A percentile compares a stretch with the other conserved stretches of the same genome.
These are phyloP conservation scores for Potamarius usumacintae DNA, from an alignment of 2,113 vertebrate genomes.

Conservation along the genomic window DNA sequence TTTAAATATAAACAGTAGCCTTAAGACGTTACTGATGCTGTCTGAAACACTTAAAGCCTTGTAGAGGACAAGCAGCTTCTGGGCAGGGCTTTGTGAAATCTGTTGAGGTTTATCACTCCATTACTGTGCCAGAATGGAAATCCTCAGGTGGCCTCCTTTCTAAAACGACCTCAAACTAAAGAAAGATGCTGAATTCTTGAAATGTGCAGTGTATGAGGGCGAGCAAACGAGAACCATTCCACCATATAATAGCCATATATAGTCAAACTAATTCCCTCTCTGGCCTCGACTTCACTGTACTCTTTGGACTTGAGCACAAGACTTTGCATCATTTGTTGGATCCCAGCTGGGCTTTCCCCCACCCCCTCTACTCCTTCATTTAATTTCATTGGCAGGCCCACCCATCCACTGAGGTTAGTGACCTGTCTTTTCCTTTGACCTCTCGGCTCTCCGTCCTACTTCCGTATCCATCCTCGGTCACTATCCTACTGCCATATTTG, in stretches of 20 bases:
- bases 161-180: slow-evolving; percentile 20
- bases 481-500: too few relatives aligned
- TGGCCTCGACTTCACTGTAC: not conserved
- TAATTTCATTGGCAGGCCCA: too few relatives aligned
- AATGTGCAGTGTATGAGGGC: not conserved
- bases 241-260: slow-evolving; percentile 36
- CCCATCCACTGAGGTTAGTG: not conserved
- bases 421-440: not conserved
- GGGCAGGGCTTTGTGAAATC: slow-evolving; percentile 25
- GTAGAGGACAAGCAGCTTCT: slow-evolving; percentile 16
- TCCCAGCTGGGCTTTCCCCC: not conserved
- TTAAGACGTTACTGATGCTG: not conserved
- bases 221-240: not conserved
- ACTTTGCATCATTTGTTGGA: not conserved
- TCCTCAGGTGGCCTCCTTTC: slow-evolving; percentile 33
- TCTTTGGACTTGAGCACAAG: not conserved
- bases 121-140: slow-evolving; percentile 34
- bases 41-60: slow-evolving; percentile 1
- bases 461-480: too few relatives aligned
- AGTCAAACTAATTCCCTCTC: slow-evolving; percentile 17
- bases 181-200: slow-evolving; percentile 18
- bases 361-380: too few relatives aligned
- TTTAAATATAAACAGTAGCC: not conserved
- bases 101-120: slow-evolving; percentile 26
- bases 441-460: not conserved